Evolutionary conservation across 1,140 invertebrate genomes (phyloP), one percentile per base, ranked within the genome.

Genomic region (Hyles euphorbiae): DNA sequence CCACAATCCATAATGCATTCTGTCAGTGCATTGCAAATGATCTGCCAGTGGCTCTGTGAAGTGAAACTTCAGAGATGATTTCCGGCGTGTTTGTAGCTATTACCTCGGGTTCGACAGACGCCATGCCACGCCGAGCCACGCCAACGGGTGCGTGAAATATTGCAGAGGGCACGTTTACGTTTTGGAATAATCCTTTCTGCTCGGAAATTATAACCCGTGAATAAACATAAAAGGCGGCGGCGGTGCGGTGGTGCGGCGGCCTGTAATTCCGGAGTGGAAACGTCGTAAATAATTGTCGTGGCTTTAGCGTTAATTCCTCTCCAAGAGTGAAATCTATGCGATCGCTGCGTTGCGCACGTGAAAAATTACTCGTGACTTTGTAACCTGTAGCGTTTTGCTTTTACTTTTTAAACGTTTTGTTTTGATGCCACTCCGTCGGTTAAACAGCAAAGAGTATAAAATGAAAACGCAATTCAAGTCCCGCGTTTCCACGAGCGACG

Each of bases 201-300:
- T 67, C 22, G 45, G 49, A 67, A 77, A 81, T 83, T 80, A 85
- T 81, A 79, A 78, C 68, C 72, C 66, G 72, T 66, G 74, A 78
- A 81, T 83, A 76, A 76, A 83, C 79, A 82, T 83, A 78, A 86
- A 83, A 83, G 68, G 69, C 68, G 60, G 36, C 36, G 36, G 36
- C 8, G 36, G 36, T 54, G 55, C 62, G 57, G 70, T 65, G 53
- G 49, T 48, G 61, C 69, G 70, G 67, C 66, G 67, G 51, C 61
- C 67, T 68, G 67, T 80, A 77, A 82, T 77, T 72, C 68, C 68
- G 68, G 61, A 59, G 65, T 68, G 72, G 63, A 74, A 76, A 73
- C 67, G 73, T 74, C 70, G 69, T 83, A 78, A 84, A 84, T 83
- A 83, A 84, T 82, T 76, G 75, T 76, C 69, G 70, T 63, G 71